Percentiles rank a stretch among this genome's conserved stretches.
phyloP scores from a whole-genome alignment of 2,888 invertebrate species.

The Caenorhabditis auriculariae region DNA sequence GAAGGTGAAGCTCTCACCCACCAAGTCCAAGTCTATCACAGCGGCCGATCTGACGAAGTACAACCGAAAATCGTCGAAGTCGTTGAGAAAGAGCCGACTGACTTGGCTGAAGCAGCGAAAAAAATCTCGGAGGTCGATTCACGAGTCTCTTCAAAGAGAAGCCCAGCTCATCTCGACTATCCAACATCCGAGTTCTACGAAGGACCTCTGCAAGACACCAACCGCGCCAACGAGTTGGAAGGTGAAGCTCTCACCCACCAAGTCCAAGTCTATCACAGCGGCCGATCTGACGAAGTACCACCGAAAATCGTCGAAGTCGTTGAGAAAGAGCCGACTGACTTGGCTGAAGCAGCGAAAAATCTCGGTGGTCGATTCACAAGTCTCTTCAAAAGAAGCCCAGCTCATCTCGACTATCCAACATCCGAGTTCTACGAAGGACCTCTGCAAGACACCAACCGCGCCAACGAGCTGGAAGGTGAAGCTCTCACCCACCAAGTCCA shows the following conservation, averaged over 20 bases:
- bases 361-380: too few species aligned
- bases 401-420: conserved; percentile 35
- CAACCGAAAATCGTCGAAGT: too few species aligned
- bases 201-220: conserved; percentile 10
- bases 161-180: conserved; percentile 11
- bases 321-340: too few species aligned
- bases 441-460: conserved; percentile 14
- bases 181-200: conserved; percentile 10
- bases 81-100: too few species aligned
- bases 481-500: conserved; percentile 31
- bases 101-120: too few species aligned
- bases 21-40: conserved; percentile 22
- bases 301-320: conserved; percentile 5
- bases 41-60: too few species aligned
- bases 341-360: conserved; percentile 7
- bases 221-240: conserved; percentile 12
- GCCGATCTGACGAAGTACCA: conserved; percentile 16
- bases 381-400: conserved; percentile 32
- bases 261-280: conserved; percentile 23
- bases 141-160: conserved; percentile 20
- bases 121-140: too few species aligned
- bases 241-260: conserved; percentile 18
- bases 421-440: conserved; percentile 19
- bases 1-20: conserved; percentile 22
- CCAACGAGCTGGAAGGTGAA: conserved; percentile 27